Percentiles rank a stretch among this genome's conserved stretches.
These are phyloP conservation scores for Dolichotis patagonum DNA, from an alignment of 2,113 vertebrate species.

Conservation along the genomic window DNA sequence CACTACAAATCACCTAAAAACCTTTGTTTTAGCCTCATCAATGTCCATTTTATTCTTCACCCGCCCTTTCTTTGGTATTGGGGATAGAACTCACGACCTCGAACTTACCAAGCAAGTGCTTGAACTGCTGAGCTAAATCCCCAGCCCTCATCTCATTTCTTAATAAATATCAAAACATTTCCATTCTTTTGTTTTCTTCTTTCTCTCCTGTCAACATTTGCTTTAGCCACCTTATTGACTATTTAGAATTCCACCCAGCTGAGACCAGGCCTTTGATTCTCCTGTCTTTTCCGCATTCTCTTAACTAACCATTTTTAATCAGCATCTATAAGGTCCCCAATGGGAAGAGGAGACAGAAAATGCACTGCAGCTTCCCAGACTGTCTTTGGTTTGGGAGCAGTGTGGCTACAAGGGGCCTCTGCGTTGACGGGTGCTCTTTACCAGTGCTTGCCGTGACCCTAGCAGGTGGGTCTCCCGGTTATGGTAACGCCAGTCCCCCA, in stretches of 20 bases:
- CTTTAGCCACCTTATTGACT: background rate
- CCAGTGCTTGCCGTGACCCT: background rate
- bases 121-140: no score
- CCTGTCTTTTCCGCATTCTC: background rate
- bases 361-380: background rate
- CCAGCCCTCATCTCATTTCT: background rate
- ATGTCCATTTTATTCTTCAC: background rate
- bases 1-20: background rate
- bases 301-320: background rate
- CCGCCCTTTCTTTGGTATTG: no score
- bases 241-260: background rate
- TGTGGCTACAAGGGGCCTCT: background rate
- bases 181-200: background rate
- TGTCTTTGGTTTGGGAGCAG: background rate
- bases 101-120: no score
- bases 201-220: background rate
- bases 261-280: background rate
- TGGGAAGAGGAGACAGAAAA: background rate
- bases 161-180: background rate
- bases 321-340: background rate
- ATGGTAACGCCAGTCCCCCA: background rate
- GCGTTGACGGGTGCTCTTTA: background rate
- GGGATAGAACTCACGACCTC: no score
- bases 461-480: accelerated
- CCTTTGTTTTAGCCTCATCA: background rate